phyloP scores from a whole-genome alignment of 2,888 invertebrate genomes.

The Heliconius hortense region DNA sequence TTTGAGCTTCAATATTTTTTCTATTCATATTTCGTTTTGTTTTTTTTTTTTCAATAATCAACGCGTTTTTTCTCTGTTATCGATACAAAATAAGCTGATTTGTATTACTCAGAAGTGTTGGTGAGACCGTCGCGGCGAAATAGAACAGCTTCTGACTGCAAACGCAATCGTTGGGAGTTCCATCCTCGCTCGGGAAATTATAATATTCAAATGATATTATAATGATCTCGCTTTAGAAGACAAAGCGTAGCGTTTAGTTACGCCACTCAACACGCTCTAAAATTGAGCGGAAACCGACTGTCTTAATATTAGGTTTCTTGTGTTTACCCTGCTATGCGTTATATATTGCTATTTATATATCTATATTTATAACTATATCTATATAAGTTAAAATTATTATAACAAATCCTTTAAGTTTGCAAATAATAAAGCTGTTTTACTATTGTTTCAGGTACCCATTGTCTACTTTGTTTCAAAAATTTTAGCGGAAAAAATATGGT shows the following conservation, averaged over 20 bases:
- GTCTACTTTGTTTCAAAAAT: background rate
- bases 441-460: background rate
- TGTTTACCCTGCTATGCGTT: too few species aligned
- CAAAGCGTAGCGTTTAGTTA: background rate
- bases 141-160: background rate
- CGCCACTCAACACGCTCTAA: background rate
- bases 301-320: background rate
- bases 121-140: background rate
- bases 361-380: too few species aligned
- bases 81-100: background rate
- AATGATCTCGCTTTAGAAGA: background rate
- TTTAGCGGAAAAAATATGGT: background rate
- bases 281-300: background rate
- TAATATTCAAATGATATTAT: background rate
- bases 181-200: too few species aligned
- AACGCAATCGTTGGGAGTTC: background rate
- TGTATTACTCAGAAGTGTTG: background rate
- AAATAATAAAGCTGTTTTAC: background rate
- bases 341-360: too few species aligned
- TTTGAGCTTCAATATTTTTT: background rate
- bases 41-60: background rate
- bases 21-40: conserved; percentile 8
- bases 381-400: background rate
- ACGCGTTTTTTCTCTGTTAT: background rate
- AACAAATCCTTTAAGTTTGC: background rate